Base-by-base conservation (phyloP, 30 jellyfish, hydroid and myxozoan genomes). In the Cassiopea xamachana region DNA sequence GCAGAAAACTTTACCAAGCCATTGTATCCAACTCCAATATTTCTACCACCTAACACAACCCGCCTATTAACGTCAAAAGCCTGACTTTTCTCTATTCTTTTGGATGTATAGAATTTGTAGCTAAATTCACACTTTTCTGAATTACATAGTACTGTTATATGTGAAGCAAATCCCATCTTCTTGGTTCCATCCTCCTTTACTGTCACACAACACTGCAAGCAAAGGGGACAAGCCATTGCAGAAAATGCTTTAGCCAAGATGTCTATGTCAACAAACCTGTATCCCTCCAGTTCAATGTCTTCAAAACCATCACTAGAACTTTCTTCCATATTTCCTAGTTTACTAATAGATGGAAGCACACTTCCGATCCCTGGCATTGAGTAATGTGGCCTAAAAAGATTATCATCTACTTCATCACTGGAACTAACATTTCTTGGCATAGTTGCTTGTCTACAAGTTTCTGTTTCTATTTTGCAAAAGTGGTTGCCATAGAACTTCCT, bases 11-110 rank as follows among this genome's bases (percentile, higher is more conserved):
- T 46, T 64, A n/a, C 64, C 58, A 81, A 45, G 68, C 90, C 90
- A 2, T 4, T 64, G 4, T 81, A 17, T 48, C 90, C 90, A 81
- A 64, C 81, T n/a, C 81, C 90, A 67, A 81, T 64, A 17, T 81
- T 64, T 48, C 74, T n/a, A 15, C 46, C 64, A 60, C 44, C 81
- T 8, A 81, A 50, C 13, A 81, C 80, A 15, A 47, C 44, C 15
- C 90, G 47, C 48, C 72, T 81, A 44, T 58, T 81, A 3, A 81
- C 81, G 12, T 81, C 90, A 81, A 81, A 81, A 14, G 90, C 44
- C 1, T 81, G 90, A 19, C 81, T n/a, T 69, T 39, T 69, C 48
- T 69, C 45, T 39, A 69, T 16, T 69, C 47, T n/a, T n/a, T 3
- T 6, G 6, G 78, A 69, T n/a, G 78, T 16, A 69, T 2, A 14